Conservation (phyloP, 2,797 vertebrate genomes). For the Masticophis lateralis region DNA sequence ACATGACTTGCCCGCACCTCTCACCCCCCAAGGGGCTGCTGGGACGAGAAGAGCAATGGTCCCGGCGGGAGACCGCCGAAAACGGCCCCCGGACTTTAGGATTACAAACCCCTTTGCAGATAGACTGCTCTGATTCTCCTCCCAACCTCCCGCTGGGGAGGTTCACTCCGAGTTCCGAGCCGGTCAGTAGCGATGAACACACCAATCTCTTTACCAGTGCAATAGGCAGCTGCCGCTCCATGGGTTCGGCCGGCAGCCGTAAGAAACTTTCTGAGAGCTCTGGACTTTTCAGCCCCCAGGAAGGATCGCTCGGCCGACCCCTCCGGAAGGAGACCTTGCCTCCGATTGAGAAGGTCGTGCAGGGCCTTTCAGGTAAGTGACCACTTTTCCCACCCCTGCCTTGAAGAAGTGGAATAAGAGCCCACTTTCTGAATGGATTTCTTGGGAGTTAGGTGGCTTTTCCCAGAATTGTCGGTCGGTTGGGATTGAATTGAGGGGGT, state of each 20-base stretch:
- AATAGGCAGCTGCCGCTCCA: conserved; percentile 77
- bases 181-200: conserved; percentile 75
- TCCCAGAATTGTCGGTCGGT: not conserved
- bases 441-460: not conserved
- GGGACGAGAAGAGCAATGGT: conserved; percentile 76
- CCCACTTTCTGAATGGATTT: not conserved
- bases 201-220: conserved; percentile 91
- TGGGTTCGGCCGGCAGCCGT: conserved; percentile 69
- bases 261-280: conserved; percentile 75
- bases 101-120: conserved; percentile 74
- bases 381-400: fast-evolving
- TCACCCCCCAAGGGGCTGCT: conserved; percentile 77
- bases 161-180: conserved; percentile 74
- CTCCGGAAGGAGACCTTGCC: conserved; percentile 79
- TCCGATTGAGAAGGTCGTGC: conserved; percentile 76
- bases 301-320: conserved; percentile 66
- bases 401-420: not conserved
- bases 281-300: conserved; percentile 73
- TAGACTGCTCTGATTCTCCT: conserved; percentile 72
- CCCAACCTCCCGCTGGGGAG: conserved; percentile 72
- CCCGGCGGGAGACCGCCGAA: conserved; percentile 72
- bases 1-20: conserved; percentile 79
- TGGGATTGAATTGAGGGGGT: too few species aligned
- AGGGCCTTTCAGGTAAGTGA: conserved; percentile 80
- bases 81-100: conserved; percentile 66